phyloP scores from a whole-genome alignment of 1,140 invertebrate genomes.

The Lutraria rhynchaena region DNA sequence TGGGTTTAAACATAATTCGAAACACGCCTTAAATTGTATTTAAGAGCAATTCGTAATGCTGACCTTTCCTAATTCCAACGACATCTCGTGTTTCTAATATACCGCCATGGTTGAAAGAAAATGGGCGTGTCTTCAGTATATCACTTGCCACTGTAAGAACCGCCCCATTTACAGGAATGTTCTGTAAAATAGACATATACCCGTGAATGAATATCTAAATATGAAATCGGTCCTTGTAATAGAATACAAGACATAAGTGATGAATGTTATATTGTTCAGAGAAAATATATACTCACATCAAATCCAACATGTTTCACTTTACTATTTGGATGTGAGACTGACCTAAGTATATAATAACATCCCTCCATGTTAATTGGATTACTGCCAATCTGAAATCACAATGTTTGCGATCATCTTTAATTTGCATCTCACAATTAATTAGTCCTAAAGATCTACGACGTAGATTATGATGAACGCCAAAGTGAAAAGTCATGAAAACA shows the following conservation, averaged over 20 bases:
- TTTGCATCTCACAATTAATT: too few species aligned
- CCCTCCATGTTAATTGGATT: conserved; percentile 79
- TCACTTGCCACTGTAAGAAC: conserved; percentile 68
- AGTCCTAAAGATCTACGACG: too few species aligned
- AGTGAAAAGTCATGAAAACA: too few species aligned
- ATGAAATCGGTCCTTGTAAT: too few species aligned
- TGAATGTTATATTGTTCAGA: too few species aligned
- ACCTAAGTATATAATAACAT: conserved; percentile 71
- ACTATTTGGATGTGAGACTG: conserved; percentile 61
- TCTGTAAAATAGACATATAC: conserved; percentile 59
- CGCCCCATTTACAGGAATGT: conserved; percentile 74
- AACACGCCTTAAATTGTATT: too few species aligned
- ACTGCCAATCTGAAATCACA: conserved; percentile 72
- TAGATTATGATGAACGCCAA: too few species aligned
- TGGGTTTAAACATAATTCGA: too few species aligned
- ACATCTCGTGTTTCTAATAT: conserved; percentile 71
- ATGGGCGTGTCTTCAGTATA: conserved; percentile 66
- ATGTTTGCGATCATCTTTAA: too few species aligned
- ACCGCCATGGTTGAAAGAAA: conserved; percentile 74
- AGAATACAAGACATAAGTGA: too few species aligned
- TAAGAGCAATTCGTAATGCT: not conserved
- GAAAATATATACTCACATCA: conserved; percentile 60
- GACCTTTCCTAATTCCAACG: conserved; percentile 74
- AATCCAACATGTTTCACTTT: conserved; percentile 66
- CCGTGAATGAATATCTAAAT: too few species aligned